These are phyloP conservation scores for Myocastor coypus DNA, from an alignment of 2,113 vertebrate species.

Conservation along the genomic window DNA sequence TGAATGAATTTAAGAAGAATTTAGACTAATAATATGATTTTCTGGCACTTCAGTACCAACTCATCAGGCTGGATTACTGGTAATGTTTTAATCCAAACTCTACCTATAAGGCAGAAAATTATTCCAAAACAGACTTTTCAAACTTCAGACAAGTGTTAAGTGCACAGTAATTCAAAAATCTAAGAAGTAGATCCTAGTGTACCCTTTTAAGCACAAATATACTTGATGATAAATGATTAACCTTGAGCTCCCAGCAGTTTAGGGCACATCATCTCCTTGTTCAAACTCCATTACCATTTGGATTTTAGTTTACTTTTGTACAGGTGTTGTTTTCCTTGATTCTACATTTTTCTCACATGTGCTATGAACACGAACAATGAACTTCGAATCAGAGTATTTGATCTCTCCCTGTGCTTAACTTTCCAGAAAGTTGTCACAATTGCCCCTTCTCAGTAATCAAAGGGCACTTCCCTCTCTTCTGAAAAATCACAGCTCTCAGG, in stretches of 20 bases:
- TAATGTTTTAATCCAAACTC: not conserved
- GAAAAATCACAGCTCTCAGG: slow-evolving; percentile 61
- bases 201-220: not conserved
- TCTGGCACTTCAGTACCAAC: not conserved
- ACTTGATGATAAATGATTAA: slow-evolving; percentile 6
- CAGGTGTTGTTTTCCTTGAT: not conserved
- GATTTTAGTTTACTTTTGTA: slow-evolving; percentile 46
- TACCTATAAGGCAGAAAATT: not conserved
- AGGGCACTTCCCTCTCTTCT: slow-evolving; percentile 64
- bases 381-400: slow-evolving; percentile 69
- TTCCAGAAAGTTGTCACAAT: slow-evolving; percentile 58
- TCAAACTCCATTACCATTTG: not conserved
- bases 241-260: not conserved
- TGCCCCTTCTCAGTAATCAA: slow-evolving; percentile 76
- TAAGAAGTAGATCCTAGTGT: not conserved
- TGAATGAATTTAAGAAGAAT: not conserved
- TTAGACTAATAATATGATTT: not conserved
- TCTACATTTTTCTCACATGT: slow-evolving; percentile 61
- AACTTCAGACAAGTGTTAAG: not conserved
- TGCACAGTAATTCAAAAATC: not conserved
- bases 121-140: not conserved
- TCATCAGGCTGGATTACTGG: not conserved
- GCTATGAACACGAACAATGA: slow-evolving; percentile 59
- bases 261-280: not conserved
- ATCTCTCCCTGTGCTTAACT: slow-evolving; percentile 70